Evolutionary conservation across 2,113 vertebrate genomes (phyloP).

Genomic region (Chaenocephalus aceratus): DNA sequence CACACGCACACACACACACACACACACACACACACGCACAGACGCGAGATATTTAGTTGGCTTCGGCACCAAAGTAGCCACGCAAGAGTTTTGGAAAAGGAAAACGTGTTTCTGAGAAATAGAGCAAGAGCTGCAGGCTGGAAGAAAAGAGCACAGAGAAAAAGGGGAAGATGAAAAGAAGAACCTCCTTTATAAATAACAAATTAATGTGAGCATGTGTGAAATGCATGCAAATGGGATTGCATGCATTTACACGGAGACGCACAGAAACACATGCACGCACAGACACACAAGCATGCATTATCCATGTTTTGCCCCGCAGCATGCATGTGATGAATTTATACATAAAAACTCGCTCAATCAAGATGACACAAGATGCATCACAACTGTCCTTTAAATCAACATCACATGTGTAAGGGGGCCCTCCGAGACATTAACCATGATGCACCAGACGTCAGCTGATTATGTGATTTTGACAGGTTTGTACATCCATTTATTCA

Average conservation of each 20-base stretch:
- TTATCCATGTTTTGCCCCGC: constrained; percentile 71
- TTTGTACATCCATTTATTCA: constrained; percentile 1
- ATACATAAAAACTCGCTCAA: constrained; percentile 44
- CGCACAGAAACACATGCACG: constrained; percentile 51
- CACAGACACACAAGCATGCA: constrained; percentile 65
- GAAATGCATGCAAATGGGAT: constrained; percentile 81
- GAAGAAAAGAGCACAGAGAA: constrained; percentile 47
- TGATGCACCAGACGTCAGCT: constrained; percentile 10
- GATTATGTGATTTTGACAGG: background rate
- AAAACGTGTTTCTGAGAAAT: constrained; percentile 67
- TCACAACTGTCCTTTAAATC: constrained; percentile 22
- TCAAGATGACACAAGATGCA: constrained; percentile 50
- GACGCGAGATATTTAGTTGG: constrained; percentile 60
- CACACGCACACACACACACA: constrained; percentile 30
- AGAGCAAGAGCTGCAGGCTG: constrained; percentile 56
- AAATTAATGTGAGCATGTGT: constrained; percentile 75
- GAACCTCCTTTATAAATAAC: constrained; percentile 70
- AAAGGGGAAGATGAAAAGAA: constrained; percentile 66
- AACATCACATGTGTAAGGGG: constrained; percentile 12
- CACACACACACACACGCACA: constrained; percentile 37
- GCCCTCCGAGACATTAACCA: constrained; percentile 1
- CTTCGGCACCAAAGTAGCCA: constrained; percentile 54
- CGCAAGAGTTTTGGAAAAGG: constrained; percentile 60
- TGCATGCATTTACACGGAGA: constrained; percentile 66
- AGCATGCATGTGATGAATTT: constrained; percentile 66